A percentile compares a stretch with the other conserved stretches of the same genome.
Evolutionary conservation across 1,140 invertebrate genomes (phyloP).

Genomic region (Archivesica marissinica): DNA sequence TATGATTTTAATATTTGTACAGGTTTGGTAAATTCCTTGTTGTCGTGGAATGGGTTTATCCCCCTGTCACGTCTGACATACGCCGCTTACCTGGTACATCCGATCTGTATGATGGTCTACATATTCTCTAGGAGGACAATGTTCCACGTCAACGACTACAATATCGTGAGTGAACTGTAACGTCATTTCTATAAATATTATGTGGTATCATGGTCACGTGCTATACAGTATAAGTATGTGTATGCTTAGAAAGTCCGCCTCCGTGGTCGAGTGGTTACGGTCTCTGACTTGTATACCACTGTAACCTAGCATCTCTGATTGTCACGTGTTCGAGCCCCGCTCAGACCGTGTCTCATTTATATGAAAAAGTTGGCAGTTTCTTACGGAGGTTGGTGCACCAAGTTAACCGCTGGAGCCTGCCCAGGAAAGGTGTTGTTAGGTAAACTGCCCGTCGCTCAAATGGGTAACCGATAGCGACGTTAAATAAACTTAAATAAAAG

Average conservation of each 20-base stretch:
- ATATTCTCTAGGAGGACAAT: slow-evolving; percentile 30
- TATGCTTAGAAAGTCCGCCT: neutral
- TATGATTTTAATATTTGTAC: neutral
- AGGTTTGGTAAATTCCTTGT: slow-evolving; percentile 89
- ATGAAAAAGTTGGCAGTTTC: no score
- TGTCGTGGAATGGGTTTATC: slow-evolving; percentile 87
- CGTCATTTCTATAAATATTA: neutral
- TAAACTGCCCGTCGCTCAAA: no score
- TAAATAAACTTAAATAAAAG: no score
- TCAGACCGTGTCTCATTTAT: neutral
- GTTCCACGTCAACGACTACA: slow-evolving; percentile 59
- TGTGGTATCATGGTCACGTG: neutral
- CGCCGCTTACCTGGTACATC: slow-evolving; percentile 82
- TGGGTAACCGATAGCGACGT: no score
- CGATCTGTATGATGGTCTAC: slow-evolving; percentile 86
- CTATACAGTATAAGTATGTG: neutral
- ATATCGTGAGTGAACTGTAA: slow-evolving; percentile 58
- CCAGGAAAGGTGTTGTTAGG: no score
- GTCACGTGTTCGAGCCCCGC: neutral
- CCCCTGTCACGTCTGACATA: slow-evolving; percentile 78
- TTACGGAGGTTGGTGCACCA: no score
- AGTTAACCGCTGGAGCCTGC: no score
- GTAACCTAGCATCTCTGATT: neutral
- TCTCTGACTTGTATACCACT: neutral
- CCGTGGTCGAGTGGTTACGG: neutral